A percentile compares a stretch with the other conserved stretches of the same genome.
phyloP scores from a whole-genome alignment of 2,888 invertebrate genomes.

The Rosalia funebris region DNA sequence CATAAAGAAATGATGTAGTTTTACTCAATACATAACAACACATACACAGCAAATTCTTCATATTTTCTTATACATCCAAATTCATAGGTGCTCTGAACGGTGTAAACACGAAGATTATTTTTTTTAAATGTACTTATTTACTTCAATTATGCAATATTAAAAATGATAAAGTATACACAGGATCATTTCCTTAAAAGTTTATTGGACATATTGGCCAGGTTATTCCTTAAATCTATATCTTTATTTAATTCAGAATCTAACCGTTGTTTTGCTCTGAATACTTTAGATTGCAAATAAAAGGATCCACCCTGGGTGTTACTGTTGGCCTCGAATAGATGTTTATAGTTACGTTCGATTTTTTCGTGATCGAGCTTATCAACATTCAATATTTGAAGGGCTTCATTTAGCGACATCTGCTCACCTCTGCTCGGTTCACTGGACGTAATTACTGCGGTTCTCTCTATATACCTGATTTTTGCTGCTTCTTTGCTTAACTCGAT shows the following conservation, averaged over 20 bases:
- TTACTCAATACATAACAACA: too few species aligned
- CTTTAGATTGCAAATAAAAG: constrained; percentile 95
- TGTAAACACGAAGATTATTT: too few species aligned
- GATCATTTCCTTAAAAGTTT: too few species aligned
- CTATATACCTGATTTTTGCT: constrained; percentile 65
- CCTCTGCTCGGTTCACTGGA: neutral
- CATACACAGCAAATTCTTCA: too few species aligned
- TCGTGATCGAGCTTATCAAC: constrained; percentile 75
- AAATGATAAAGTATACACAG: too few species aligned
- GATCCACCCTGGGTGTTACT: constrained; percentile 92
- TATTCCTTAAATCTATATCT: neutral
- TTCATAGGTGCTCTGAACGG: too few species aligned
- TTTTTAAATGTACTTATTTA: too few species aligned
- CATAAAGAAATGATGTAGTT: too few species aligned
- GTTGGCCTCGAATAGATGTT: constrained; percentile 86
- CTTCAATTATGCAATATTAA: too few species aligned
- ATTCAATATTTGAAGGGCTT: constrained; percentile 93
- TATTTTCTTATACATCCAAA: too few species aligned
- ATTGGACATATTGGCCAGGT: neutral
- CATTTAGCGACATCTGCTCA: constrained; percentile 61
- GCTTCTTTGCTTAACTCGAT: constrained; percentile 80
- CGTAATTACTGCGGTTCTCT: constrained; percentile 7
- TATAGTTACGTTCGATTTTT: constrained; percentile 77
- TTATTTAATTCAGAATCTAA: constrained; percentile 75
- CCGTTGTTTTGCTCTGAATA: constrained; percentile 85